phyloP scores from a whole-genome alignment of 1,140 invertebrate species.

The Doryteuthis pealeii region DNA sequence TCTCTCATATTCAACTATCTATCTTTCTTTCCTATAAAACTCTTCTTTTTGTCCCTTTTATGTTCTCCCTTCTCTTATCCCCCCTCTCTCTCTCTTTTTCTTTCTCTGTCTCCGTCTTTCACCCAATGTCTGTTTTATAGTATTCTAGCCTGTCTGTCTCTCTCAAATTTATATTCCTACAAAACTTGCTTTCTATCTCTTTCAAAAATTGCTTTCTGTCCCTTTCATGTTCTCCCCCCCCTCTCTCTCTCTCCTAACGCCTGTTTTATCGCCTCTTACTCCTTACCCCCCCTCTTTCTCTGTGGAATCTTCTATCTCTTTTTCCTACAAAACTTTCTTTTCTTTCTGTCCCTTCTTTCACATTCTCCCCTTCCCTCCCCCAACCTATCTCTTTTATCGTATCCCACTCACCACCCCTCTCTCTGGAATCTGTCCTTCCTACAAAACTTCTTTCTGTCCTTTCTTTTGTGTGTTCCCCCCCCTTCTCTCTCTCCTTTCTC shows the following conservation, averaged over 20 bases:
- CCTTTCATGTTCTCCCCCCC: too few species aligned
- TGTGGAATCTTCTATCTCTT: neutral
- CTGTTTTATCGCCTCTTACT: too few species aligned
- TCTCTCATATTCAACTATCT: neutral
- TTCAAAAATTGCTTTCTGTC: too few species aligned
- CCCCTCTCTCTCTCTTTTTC: neutral
- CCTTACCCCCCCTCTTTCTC: neutral
- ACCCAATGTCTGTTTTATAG: too few species aligned
- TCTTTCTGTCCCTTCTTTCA: neutral
- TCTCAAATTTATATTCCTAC: too few species aligned
- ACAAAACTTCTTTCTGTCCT: neutral
- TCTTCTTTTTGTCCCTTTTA: neutral
- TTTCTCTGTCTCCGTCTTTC: too few species aligned
- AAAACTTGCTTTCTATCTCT: too few species aligned
- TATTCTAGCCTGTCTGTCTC: too few species aligned
- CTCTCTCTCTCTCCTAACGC: too few species aligned
- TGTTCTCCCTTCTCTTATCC: neutral
- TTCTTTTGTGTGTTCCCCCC: neutral
- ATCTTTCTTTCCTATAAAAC: neutral
- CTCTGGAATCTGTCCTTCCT: neutral
- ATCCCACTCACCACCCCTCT: neutral
- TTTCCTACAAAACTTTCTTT: neutral
- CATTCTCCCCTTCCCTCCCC: neutral
- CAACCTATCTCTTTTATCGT: neutral
- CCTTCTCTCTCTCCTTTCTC: neutral